phyloP scores from a whole-genome alignment of 2,797 vertebrate genomes.

The Pseudotriccus pelzelni region DNA sequence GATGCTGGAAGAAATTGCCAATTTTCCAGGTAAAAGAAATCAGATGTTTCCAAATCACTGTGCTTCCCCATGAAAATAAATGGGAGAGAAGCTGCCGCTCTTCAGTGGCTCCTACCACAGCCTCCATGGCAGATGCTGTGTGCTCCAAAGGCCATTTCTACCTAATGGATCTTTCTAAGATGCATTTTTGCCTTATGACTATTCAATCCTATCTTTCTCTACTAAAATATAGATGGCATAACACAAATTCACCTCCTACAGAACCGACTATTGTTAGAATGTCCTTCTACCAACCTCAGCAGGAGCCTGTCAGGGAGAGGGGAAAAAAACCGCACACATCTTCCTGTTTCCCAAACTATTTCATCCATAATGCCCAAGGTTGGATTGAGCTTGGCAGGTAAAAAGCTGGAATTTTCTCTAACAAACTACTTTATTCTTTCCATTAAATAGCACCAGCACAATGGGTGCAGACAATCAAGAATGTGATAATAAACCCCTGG shows the following conservation, averaged over 20 bases:
- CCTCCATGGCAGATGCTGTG: slow-evolving; percentile 15
- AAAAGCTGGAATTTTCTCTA: neutral
- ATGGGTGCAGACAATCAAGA: neutral
- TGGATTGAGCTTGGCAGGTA: neutral
- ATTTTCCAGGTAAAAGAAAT: neutral
- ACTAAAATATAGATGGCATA: slow-evolving; percentile 58
- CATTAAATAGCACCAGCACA: neutral
- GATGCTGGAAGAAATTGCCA: neutral
- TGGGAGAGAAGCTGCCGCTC: neutral
- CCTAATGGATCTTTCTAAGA: slow-evolving; percentile 30
- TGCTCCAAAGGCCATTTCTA: slow-evolving; percentile 38
- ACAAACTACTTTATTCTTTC: slow-evolving; percentile 2
- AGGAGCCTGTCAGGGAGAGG: neutral
- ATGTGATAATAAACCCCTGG: neutral
- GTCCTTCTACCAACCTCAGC: slow-evolving; percentile 44
- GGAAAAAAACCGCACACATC: neutral
- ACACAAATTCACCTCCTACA: slow-evolving; percentile 51
- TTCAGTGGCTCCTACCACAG: neutral
- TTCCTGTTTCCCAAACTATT: slow-evolving; percentile 20
- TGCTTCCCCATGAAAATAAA: neutral
- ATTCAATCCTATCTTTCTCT: slow-evolving; percentile 18
- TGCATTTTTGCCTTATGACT: slow-evolving; percentile 29
- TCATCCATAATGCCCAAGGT: neutral
- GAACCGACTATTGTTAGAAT: slow-evolving; percentile 41
- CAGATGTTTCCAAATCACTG: neutral